Percentiles rank a stretch among this genome's conserved stretches.
phyloP scores from a whole-genome alignment of 2,797 vertebrate genomes.

The Philypnodon macrostomus region DNA sequence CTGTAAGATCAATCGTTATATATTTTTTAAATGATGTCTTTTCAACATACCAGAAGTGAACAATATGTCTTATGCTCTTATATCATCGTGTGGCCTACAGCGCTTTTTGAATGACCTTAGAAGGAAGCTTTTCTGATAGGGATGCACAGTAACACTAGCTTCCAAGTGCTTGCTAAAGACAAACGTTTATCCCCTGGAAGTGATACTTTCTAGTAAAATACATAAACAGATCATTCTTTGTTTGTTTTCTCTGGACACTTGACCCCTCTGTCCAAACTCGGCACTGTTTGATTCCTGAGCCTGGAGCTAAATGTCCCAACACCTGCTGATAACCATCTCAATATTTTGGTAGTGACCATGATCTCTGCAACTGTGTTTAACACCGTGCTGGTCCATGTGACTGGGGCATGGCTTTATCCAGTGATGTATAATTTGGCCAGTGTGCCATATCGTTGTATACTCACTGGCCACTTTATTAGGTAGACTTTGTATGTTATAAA shows the following conservation, averaged over 20 bases:
- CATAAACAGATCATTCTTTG: background rate
- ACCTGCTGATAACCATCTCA: constrained; percentile 25
- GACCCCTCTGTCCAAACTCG: constrained; percentile 26
- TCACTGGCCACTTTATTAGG: no score
- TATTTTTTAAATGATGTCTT: constrained; percentile 6
- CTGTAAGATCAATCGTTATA: background rate
- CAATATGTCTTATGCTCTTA: background rate
- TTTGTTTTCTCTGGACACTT: constrained; percentile 7
- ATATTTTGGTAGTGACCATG: constrained; percentile 2
- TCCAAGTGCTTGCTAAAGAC: background rate
- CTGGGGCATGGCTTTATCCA: background rate
- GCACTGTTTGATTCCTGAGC: constrained; percentile 13
- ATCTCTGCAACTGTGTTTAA: background rate
- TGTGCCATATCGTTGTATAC: no score
- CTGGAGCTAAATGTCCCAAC: constrained; percentile 26
- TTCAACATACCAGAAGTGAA: background rate
- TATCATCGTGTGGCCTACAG: background rate
- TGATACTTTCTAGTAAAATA: constrained; percentile 29
- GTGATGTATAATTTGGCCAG: constrained; percentile 9
- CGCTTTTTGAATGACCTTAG: background rate
- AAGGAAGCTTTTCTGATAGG: background rate
- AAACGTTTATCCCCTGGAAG: constrained; percentile 13
- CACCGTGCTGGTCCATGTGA: constrained; percentile 10
- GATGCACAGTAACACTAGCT: constrained; percentile 13
- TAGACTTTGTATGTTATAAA: no score